Evolutionary conservation across 2,888 invertebrate genomes (phyloP).

Genomic region (Boloria selene): DNA sequence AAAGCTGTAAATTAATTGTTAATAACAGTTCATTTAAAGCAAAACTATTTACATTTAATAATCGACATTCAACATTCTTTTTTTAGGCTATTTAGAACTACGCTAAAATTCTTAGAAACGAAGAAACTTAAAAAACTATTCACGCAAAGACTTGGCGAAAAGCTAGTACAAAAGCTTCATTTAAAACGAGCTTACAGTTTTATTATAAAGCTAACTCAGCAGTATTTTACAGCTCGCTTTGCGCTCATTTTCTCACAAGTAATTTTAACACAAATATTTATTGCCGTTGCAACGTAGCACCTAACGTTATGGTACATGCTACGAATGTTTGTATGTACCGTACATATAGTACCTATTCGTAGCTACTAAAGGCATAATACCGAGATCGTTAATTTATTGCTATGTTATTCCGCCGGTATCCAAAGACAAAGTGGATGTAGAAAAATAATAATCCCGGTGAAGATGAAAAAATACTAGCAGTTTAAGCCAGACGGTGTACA

Average conservation of each 20-base stretch:
- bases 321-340: not conserved
- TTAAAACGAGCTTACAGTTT: constrained; percentile 10
- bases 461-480: constrained; percentile 28
- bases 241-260: constrained; percentile 4
- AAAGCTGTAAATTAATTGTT: too few species aligned
- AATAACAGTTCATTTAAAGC: too few species aligned
- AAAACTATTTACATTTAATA: too few species aligned
- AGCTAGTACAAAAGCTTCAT: not conserved
- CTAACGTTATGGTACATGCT: not conserved
- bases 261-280: constrained; percentile 12
- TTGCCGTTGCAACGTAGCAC: too few species aligned
- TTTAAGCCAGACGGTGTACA: constrained; percentile 23
- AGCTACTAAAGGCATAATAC: constrained; percentile 10
- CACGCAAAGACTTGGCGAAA: too few species aligned
- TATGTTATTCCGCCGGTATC: constrained; percentile 43
- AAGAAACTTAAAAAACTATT: too few species aligned
- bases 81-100: too few species aligned
- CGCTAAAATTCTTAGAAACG: too few species aligned
- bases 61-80: too few species aligned
- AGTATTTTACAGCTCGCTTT: constrained; percentile 12
- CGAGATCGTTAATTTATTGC: constrained; percentile 53
- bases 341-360: not conserved
- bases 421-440: constrained; percentile 32
- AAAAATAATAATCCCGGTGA: constrained; percentile 37
- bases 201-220: constrained; percentile 11